Evolutionary conservation across 2,888 invertebrate species (phyloP), one percentile per base, ranked within the genome.

Genomic region (Ophioninae sp.): DNA sequence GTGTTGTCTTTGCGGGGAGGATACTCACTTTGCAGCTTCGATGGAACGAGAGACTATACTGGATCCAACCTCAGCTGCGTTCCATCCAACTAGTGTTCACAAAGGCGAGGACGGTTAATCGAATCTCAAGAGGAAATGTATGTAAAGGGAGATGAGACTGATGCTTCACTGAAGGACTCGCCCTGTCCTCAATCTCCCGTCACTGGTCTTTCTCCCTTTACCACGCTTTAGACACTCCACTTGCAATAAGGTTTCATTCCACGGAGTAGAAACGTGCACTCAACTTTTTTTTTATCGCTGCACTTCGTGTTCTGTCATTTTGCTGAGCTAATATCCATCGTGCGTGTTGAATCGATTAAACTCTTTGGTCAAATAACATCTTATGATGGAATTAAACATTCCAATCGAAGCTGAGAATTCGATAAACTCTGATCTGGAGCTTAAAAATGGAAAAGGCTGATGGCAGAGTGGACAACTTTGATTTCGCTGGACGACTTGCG

Each of bases 41-140:
- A 41, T 44, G 23, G 13, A 17, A 41, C 61, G 13, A 61, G 61
- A 0, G 21, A 70, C 37, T 59, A 30, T 23, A 61, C 21, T 17
- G 7, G 44, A 67, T 10, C 41, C 41, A 44, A 68, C 64, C 68
- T 30, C 64, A 56, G 37, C 37, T n/a, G 21, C 70, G 30, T 62
- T 69, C 56, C 44, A 61, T 79, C 69, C 81, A 59, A 59, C 74
- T 70, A 72, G 21, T 23, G 64, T 41, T 72, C 61, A 78, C 82
- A 82, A 84, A 86, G 82, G 74, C 79, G 74, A 79, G 81, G 79
- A 69, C 81, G 79, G 79, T 85, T 86, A 86, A 86, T 86, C 84
- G 85, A 86, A 85, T 85, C 82, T 79, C 81, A 56, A 80, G 85
- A 65, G 84, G 79, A 79, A 84, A 84, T 81, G 76, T 64, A 77